Percentiles rank a stretch among this genome's conserved stretches.
Evolutionary conservation across 2,888 invertebrate genomes (phyloP).

Genomic region (Agrenia bidenticulata): DNA sequence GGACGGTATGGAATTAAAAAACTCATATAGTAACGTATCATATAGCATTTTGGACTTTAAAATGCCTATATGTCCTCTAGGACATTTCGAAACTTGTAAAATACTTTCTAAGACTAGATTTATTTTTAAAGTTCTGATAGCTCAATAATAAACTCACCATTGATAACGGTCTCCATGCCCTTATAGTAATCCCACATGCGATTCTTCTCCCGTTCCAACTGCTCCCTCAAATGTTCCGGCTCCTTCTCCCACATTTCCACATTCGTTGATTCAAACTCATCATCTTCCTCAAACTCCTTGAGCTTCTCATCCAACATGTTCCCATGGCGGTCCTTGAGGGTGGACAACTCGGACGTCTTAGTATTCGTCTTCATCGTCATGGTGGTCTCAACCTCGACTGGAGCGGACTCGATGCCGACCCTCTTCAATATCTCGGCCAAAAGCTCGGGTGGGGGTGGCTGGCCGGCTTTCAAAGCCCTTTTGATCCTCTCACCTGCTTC

Average conservation of each 20-base stretch:
- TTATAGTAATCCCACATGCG: slow-evolving; percentile 12
- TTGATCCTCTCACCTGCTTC: slow-evolving; percentile 68
- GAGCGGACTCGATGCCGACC: slow-evolving; percentile 62
- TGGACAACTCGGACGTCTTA: slow-evolving; percentile 70
- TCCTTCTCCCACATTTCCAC: slow-evolving; percentile 52
- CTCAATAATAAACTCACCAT: neutral
- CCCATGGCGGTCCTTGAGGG: slow-evolving; percentile 67
- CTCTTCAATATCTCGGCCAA: slow-evolving; percentile 68
- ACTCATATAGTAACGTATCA: no score
- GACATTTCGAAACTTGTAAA: no score
- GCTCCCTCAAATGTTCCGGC: slow-evolving; percentile 26
- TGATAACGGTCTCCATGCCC: neutral
- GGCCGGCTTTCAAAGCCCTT: slow-evolving; percentile 64
- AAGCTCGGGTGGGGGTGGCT: slow-evolving; percentile 67
- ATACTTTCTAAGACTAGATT: no score
- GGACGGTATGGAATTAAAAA: no score
- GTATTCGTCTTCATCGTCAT: slow-evolving; percentile 70
- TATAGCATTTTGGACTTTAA: no score
- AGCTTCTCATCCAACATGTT: slow-evolving; percentile 68
- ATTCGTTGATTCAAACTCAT: slow-evolving; percentile 64
- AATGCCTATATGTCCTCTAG: no score
- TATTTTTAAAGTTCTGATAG: no score
- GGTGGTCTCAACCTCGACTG: slow-evolving; percentile 69
- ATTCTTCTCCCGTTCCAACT: neutral
- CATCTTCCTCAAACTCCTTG: slow-evolving; percentile 70